Evolutionary conservation across 1,140 invertebrate genomes (phyloP), one percentile per base, ranked within the genome.

Genomic region (Drosophila kikkawai): DNA sequence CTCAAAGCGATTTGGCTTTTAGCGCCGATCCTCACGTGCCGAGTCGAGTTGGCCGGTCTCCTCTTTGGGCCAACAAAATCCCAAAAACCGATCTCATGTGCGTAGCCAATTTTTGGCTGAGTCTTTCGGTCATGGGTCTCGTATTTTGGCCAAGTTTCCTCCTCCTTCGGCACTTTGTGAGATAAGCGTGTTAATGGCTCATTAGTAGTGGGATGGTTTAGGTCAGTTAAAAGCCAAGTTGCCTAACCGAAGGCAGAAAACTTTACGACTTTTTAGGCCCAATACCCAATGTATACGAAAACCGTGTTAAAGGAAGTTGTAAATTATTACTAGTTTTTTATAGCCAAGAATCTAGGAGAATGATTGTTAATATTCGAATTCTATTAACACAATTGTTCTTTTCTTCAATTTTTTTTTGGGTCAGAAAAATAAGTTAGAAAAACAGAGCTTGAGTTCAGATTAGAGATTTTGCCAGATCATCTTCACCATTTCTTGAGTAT

Each of bases 141-240:
- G 53, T 56, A n/a, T 70, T 26, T 69, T 29, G 44, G 39, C 15
- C 48, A 41, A 36, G 45, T 68, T 68, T 42, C 47, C 32, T 68
- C 47, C 44, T 51, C 48, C 26, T 39, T 56, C 53, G 53, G 53
- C 53, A 56, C 53, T 56, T 61, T 65, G 57, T 37, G 41, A 50
- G 82, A 84, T 84, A 85, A 85, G 77, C 81, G 82, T 84, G 81
- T 85, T 84, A 85, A 84, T 85, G 63, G 82, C 82, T 84, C 82
- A 84, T 84, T 84, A 84, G 73, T 56, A 32, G 70, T 56, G 57
- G 58, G 58, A 41, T 47, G 45, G 51, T 69, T 68, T 69, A 44
- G 64, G 67, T 68, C 64, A 57, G 19, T 60, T 71, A 36, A 41
- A 45, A 53, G 51, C 58, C 65, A 82, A 82, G 73, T 82, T 78